Conservation (phyloP, 2,113 vertebrate species). For the Dasyornis broadbenti region DNA sequence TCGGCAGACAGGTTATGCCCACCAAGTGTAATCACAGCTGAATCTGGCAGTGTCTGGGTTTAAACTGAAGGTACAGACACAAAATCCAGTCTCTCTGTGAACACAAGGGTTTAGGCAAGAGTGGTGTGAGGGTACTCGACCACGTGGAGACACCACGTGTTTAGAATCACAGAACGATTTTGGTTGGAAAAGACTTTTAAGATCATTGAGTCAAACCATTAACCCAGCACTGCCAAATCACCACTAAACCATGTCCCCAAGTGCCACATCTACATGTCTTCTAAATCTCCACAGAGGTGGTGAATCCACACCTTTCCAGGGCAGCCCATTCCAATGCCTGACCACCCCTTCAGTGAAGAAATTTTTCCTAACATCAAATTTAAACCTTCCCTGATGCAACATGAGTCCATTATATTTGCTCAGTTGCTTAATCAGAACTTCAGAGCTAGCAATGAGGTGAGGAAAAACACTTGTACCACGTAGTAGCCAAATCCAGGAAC, state of each 20-base stretch:
- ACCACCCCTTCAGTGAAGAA: neutral
- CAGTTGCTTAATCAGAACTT: neutral
- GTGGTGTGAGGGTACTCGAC: neutral
- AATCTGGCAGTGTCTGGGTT: neutral
- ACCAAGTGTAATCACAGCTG: neutral
- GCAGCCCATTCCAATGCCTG: neutral
- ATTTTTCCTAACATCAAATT: neutral
- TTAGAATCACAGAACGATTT: neutral
- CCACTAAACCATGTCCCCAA: neutral
- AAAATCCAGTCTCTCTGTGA: neutral
- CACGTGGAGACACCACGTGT: neutral
- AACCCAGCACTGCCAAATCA: neutral
- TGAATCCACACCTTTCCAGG: neutral
- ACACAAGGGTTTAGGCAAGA: neutral
- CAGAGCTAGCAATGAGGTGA: neutral
- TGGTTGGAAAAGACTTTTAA: neutral
- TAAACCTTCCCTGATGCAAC: neutral
- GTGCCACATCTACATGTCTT: neutral
- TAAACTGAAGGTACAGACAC: neutral
- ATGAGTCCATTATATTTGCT: neutral
- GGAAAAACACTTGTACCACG: neutral
- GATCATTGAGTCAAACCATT: neutral
- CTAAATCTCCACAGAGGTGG: neutral
- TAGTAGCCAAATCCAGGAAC: neutral
- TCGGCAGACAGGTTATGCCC: neutral